Base-by-base conservation (phyloP, 2,888 invertebrate genomes). In the Anorthoa munda region DNA sequence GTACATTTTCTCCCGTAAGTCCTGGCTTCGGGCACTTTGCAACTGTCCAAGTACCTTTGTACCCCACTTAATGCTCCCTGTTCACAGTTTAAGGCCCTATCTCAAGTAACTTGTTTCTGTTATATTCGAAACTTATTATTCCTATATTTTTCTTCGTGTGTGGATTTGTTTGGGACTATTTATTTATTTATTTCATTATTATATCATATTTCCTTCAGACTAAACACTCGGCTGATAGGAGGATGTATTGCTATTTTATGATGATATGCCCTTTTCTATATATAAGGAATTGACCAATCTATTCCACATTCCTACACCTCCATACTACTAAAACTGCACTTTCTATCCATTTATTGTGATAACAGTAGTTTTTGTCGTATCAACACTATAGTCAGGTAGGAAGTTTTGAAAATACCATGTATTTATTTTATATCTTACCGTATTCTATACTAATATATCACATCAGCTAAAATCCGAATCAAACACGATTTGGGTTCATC, bases 11-110 rank as follows among this genome's bases (percentile, higher is more conserved):
- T 53, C 13, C 74, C 31, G 26, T 26, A 59, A 77, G 72, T 55
- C 69, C 67, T 70, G 26, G 67, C 86, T 75, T 60, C 21, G 23
- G 81, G 83, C 86, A 60, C 67, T 84, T 76, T 46, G 51, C 23
- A 69, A 72, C 77, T 69, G 70, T 75, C 60, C 65, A 70, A 75
- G 65, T 72, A 74, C 70, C 66, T 73, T 65, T 63, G 26, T 73
- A 67, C 56, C 66, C 59, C 58, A 79, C 51, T 75, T 79, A 75
- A 75, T 60, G 45, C 46, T 63, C 18, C 17, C 46, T 58, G 61
- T 75, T 72, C 51, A 61, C 64, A 51, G 72, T 72, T 60, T 50
- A 60, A 66, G 55, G 18, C 50, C 26, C 26, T 46, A 50, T 79
- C 39, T 80, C 39, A 13, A 59, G 58, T 45, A 63, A 66, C 23